Evolutionary conservation across 2,888 invertebrate genomes (phyloP).

Genomic region (Watsonalla cultraria): DNA sequence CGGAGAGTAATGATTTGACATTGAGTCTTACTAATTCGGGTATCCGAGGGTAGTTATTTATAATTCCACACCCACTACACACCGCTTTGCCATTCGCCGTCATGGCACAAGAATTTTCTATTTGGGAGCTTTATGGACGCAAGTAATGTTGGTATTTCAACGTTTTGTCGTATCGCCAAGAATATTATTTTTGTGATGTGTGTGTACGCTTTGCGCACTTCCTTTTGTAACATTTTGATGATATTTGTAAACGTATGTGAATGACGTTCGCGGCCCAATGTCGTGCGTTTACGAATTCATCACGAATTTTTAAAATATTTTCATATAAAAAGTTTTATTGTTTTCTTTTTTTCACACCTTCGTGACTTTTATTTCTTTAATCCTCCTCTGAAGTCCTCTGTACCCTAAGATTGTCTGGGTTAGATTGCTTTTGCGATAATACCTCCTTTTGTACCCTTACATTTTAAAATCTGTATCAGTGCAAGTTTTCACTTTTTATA

Average conservation of each 20-base stretch:
- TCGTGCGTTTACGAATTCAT: too few relatives aligned
- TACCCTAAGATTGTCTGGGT: too few relatives aligned
- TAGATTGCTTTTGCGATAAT: too few relatives aligned
- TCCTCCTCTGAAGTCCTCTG: too few relatives aligned
- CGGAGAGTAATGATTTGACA: constrained; percentile 45
- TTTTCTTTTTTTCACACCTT: too few relatives aligned
- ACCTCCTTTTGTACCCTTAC: too few relatives aligned
- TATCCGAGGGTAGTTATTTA: constrained; percentile 63
- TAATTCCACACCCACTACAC: constrained; percentile 58
- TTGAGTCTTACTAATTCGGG: constrained; percentile 59
- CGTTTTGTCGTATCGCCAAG: constrained; percentile 32
- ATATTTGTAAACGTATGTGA: neutral
- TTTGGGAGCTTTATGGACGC: constrained; percentile 44
- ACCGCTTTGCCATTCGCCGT: constrained; percentile 39
- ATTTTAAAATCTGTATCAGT: too few relatives aligned
- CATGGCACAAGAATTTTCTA: constrained; percentile 57
- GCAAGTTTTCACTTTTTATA: too few relatives aligned
- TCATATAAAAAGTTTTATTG: too few relatives aligned
- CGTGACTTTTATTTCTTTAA: too few relatives aligned
- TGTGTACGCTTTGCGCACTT: neutral
- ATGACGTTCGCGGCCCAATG: neutral
- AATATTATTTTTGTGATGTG: constrained; percentile 10
- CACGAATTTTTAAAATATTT: too few relatives aligned
- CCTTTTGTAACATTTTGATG: neutral
- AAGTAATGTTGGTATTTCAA: constrained; percentile 25